These are phyloP conservation scores for Strongylocentrotus purpuratus DNA, from an alignment of 35 echinoderm and acorn worm genomes.

Conservation along the genomic window DNA sequence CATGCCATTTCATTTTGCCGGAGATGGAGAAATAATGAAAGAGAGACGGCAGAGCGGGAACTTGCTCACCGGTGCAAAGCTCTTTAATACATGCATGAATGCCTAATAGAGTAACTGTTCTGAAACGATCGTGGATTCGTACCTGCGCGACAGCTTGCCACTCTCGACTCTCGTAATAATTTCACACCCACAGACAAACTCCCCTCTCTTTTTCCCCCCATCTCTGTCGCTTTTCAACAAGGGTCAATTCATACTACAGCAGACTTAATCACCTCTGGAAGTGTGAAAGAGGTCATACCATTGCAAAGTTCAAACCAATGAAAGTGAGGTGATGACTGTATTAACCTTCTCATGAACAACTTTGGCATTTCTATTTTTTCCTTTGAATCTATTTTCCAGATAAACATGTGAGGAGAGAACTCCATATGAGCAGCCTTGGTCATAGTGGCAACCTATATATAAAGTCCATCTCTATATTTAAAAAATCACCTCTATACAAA, in stretches of 20 bases:
- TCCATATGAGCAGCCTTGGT: not conserved
- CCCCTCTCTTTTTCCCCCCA: not conserved
- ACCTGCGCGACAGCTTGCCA: slow-evolving; percentile 33
- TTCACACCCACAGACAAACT: slow-evolving; percentile 35
- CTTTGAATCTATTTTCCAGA: not conserved
- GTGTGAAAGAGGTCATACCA: slow-evolving; percentile 21
- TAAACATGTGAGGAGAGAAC: not conserved
- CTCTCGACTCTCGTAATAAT: slow-evolving; percentile 35
- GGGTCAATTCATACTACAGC: not conserved
- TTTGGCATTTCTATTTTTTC: not conserved
- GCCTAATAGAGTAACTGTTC: slow-evolving; percentile 29
- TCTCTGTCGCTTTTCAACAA: not conserved
- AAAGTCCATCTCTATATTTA: not conserved
- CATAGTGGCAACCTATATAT: not conserved
- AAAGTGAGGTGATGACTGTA: not conserved
- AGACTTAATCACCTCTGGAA: slow-evolving; percentile 15
- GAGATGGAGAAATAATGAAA: not conserved
- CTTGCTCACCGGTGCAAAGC: not conserved
- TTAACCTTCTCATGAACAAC: not conserved
- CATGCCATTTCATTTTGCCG: slow-evolving; percentile 10
- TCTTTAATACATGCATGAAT: slow-evolving; percentile 37
- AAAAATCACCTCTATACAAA: not conserved
- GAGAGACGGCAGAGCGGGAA: not conserved
- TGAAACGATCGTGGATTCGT: slow-evolving; percentile 7
- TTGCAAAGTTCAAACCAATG: not conserved